These are phyloP conservation scores for Xenops minutus DNA, from an alignment of 2,797 vertebrate species.

Conservation along the genomic window DNA sequence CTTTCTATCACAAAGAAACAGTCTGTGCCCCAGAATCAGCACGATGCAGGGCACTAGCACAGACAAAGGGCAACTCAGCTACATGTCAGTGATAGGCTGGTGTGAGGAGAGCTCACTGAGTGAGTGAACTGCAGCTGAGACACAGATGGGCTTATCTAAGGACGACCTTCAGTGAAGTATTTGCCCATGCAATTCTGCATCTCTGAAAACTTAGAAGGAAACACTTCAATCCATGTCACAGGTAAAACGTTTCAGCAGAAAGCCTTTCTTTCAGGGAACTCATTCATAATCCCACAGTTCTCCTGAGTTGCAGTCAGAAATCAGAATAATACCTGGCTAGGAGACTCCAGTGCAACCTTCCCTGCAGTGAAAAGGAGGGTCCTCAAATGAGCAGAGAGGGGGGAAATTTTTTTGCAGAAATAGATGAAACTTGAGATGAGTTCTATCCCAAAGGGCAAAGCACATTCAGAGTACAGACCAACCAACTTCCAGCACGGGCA, in stretches of 20 bases:
- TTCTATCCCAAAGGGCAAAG: background rate
- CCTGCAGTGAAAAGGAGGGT: background rate
- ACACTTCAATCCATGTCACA: background rate
- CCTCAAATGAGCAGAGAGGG: background rate
- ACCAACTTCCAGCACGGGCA: background rate
- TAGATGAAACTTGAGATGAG: background rate
- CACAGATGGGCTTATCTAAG: background rate
- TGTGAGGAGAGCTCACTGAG: background rate
- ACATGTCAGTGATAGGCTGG: background rate
- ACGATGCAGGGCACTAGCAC: background rate
- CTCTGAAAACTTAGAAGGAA: background rate
- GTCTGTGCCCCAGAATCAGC: background rate
- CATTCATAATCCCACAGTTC: background rate
- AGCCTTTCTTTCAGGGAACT: background rate
- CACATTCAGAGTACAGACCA: background rate
- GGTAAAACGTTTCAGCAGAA: background rate
- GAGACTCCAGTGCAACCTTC: background rate
- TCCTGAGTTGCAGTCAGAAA: background rate
- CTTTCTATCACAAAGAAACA: background rate
- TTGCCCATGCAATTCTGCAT: background rate
- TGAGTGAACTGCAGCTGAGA: background rate
- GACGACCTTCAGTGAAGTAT: background rate
- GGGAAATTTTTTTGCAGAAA: background rate
- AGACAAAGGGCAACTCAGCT: background rate
- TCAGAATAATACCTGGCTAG: too few relatives aligned